Conservation (phyloP, 2,797 vertebrate genomes). For the Onychomys leucogaster region DNA sequence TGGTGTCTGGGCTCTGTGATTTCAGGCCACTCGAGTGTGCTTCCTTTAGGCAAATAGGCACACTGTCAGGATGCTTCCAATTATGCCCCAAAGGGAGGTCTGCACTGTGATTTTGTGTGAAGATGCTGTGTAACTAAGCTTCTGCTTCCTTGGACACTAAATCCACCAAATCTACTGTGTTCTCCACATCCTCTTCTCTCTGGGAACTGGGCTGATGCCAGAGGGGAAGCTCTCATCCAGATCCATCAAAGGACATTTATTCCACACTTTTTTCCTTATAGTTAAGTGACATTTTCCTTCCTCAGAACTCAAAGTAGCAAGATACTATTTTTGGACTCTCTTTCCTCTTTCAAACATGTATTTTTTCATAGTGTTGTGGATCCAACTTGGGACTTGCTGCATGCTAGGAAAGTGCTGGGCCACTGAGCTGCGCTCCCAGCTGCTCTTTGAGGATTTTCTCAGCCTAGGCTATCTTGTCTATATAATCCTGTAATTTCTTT, state of each 20-base stretch:
- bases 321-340: slow-evolving; percentile 3
- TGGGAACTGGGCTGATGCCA: not conserved
- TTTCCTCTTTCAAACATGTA: not conserved
- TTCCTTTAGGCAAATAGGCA: not conserved
- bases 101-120: not conserved
- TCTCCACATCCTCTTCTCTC: not conserved
- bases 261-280: not conserved
- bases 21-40: not conserved
- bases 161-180: not conserved
- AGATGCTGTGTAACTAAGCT: not conserved
- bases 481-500: not conserved
- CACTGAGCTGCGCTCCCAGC: not conserved
- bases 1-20: not conserved
- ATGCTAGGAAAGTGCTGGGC: not conserved
- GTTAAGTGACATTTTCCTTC: slow-evolving; percentile 51
- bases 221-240: not conserved
- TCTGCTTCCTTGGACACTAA: not conserved
- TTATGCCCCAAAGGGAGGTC: not conserved
- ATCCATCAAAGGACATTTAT: not conserved
- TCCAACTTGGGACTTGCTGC: not conserved
- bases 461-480: not conserved
- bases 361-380: not conserved
- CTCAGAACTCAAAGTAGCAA: not conserved
- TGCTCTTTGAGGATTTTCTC: not conserved
- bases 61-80: not conserved